Percentiles rank a stretch among this genome's conserved stretches.
Conservation (phyloP, 2,888 invertebrate species). For the Aplocera efformata region DNA sequence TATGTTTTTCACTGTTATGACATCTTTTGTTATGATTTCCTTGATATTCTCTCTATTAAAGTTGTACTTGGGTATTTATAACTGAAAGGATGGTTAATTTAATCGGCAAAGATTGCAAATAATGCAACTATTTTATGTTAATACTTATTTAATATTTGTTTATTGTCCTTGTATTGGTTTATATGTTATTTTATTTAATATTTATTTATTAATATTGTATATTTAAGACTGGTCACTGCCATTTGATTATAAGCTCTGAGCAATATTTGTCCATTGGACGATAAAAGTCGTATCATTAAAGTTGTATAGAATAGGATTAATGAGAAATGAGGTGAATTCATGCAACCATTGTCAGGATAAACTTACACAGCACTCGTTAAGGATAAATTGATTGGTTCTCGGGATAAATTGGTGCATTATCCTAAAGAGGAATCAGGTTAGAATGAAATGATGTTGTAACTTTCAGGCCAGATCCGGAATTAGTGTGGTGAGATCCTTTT, state of each 20-base stretch:
- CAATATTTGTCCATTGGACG: too few relatives aligned
- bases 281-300: too few relatives aligned
- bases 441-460: constrained; percentile 54
- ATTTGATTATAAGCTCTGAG: constrained; percentile 1
- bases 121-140: constrained; percentile 5
- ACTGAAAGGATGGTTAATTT: too few relatives aligned
- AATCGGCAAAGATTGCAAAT: constrained; percentile 18
- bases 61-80: too few relatives aligned
- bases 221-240: background rate
- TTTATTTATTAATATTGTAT: background rate
- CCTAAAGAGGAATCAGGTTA: constrained; percentile 29
- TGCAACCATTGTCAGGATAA: background rate
- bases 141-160: constrained; percentile 16
- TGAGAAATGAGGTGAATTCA: too few relatives aligned
- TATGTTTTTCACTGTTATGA: too few relatives aligned
- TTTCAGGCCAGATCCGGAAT: constrained; percentile 68
- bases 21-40: too few relatives aligned
- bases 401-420: constrained; percentile 7
- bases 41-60: too few relatives aligned
- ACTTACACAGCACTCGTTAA: too few relatives aligned
- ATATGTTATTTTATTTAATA: constrained; percentile 11
- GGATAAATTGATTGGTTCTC: constrained; percentile 1
- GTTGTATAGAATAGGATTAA: too few relatives aligned
- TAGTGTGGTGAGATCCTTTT: constrained; percentile 70
- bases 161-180: constrained; percentile 3